These are phyloP conservation scores for Pholis gunnellus DNA, from an alignment of 2,113 vertebrate genomes.

Conservation along the genomic window DNA sequence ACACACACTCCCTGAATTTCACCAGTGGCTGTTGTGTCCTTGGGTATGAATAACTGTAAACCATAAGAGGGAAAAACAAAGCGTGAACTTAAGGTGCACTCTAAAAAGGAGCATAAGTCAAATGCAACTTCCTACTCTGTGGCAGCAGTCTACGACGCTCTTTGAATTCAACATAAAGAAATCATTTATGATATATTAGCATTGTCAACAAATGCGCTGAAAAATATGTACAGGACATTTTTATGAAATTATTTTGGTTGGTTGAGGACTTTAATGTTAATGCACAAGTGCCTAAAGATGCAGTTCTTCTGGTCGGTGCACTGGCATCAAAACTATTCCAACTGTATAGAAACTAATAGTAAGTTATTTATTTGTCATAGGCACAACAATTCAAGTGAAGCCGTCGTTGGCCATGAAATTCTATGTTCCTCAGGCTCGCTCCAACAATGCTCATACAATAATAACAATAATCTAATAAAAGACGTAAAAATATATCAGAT, in stretches of 20 bases:
- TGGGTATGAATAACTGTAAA: constrained; percentile 62
- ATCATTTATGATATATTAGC: not conserved
- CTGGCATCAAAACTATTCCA: not conserved
- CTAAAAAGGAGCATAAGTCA: not conserved
- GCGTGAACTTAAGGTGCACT: constrained; percentile 21
- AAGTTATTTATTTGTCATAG: not conserved
- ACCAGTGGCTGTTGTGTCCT: constrained; percentile 62
- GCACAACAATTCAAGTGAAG: not conserved
- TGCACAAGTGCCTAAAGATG: not conserved
- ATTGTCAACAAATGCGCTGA: not conserved
- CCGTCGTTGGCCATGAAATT: not conserved
- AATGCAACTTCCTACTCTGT: not conserved
- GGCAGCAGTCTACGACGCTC: no score
- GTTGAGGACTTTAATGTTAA: not conserved
- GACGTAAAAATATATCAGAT: not conserved
- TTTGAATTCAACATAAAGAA: not conserved
- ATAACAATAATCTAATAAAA: not conserved
- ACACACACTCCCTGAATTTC: constrained; percentile 76
- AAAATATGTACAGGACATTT: not conserved
- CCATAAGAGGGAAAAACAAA: constrained; percentile 9
- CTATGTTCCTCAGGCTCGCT: not conserved
- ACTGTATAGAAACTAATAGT: not conserved
- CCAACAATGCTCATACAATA: not conserved
- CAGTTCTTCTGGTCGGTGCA: not conserved
- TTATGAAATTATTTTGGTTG: not conserved